Base-by-base conservation (phyloP, 53 echinoderm and acorn worm genomes). In the Zoroaster sp. region DNA sequence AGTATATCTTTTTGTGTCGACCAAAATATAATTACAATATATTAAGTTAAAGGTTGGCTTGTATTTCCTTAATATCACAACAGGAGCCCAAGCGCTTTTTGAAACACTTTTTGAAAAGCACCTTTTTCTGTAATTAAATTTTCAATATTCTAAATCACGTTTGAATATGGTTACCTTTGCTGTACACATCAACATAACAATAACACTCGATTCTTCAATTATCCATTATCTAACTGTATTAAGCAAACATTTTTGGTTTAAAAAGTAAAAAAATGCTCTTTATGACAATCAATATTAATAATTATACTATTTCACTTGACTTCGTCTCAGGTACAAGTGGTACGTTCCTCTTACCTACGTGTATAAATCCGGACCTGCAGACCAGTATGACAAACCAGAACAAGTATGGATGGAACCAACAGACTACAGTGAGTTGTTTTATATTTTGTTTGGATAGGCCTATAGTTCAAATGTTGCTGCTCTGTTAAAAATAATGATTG, bases 341-440 rank as follows among this genome's bases (percentile, higher is more conserved):
- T 91, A 89, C 35, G 95, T 97, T 52, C 98, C 98, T 21, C 69
- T 97, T 3, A 94, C 94, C 15, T 95, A 92, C 49, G 94, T 94
- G 46, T 83, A 70, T 36, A 81, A 91, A 30, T 37, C 69, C 13
- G 77, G 41, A 74, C 72, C 89, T 20, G 34, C 59, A 37, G 83
- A 83, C 33, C 73, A 89, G 20, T 97, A 86, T 72, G 72, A 73
- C 5, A 75, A 85, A 3, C 92, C 92, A 7, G 66, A 86, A 4
- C 80, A 87, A 21, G 78, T 76, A 10, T 94, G 94, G 95, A 72
- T 97, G 67, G 69, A 92, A 18, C 98, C 95, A 4, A 73, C 59
- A 2, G 69, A 55, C 0, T 52, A 76, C 49, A 87, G 96, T 96
- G 88, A 83, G 95, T 55, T n/a, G 9, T 21, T 8, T 9, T 4